phyloP scores from a whole-genome alignment of 2,797 vertebrate genomes.

The Nasua narica region DNA sequence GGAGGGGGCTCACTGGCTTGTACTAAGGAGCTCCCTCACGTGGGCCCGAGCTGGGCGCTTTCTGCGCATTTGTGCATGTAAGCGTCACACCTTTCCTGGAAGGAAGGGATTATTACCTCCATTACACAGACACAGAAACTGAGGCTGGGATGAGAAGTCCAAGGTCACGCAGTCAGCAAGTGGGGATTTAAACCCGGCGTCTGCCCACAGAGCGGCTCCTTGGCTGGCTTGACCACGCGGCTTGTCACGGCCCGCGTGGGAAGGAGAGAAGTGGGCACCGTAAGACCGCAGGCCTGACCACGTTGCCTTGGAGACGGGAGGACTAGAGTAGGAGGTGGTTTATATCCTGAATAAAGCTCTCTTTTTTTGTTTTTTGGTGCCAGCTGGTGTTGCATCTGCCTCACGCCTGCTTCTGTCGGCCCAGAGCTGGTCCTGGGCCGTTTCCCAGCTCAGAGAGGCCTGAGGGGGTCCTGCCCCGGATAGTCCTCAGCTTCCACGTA shows the following conservation, averaged over 20 bases:
- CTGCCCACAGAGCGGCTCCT: background rate
- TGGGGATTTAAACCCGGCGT: accelerated
- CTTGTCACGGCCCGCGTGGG: background rate
- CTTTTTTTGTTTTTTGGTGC: background rate
- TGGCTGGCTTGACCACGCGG: accelerated
- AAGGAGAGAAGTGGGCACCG: background rate
- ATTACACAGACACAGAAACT: accelerated
- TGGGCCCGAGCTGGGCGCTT: accelerated
- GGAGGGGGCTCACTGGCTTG: accelerated
- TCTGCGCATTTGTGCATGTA: accelerated
- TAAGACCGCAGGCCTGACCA: background rate
- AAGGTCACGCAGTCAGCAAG: background rate
- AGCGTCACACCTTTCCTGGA: accelerated
- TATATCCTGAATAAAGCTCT: background rate
- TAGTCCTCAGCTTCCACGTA: background rate
- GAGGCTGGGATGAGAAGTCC: background rate
- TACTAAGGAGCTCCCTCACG: accelerated
- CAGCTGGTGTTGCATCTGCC: background rate
- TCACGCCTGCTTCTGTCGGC: background rate
- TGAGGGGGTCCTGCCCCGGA: accelerated
- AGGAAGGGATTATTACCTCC: accelerated
- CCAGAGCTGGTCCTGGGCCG: background rate
- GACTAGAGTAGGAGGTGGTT: background rate
- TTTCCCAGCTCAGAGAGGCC: background rate
- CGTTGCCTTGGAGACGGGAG: background rate